Evolutionary conservation across 2,888 invertebrate genomes (phyloP).

Genomic region (Chrysotoxum bicinctum): DNA sequence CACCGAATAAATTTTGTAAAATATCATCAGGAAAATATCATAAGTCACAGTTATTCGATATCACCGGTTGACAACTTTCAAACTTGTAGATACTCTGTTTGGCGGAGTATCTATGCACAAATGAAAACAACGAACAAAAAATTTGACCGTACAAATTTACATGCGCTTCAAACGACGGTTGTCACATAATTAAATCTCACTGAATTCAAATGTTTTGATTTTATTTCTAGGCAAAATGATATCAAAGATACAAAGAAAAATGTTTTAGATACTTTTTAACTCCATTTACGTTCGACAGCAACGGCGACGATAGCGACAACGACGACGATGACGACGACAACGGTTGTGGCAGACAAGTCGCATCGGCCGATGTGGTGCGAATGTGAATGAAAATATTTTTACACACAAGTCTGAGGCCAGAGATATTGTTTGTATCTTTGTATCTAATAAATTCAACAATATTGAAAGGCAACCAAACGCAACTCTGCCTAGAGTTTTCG

Average conservation of each 20-base stretch:
- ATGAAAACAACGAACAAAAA: not conserved
- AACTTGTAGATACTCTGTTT: conserved; percentile 24
- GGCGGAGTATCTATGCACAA: not conserved
- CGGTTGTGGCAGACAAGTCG: conserved; percentile 18
- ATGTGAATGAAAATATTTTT: conserved; percentile 37
- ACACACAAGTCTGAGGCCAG: conserved; percentile 15
- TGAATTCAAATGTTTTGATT: conserved; percentile 63
- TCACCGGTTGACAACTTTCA: conserved; percentile 25
- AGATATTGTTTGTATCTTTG: conserved; percentile 6
- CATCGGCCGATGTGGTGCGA: conserved; percentile 30
- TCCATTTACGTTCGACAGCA: not conserved
- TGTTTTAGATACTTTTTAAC: conserved; percentile 14
- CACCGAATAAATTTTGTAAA: not conserved
- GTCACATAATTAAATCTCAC: conserved; percentile 72
- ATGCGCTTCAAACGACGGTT: conserved; percentile 64
- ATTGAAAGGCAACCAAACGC: conserved; percentile 9
- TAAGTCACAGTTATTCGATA: not conserved
- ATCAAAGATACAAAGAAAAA: not conserved
- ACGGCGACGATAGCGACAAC: not conserved
- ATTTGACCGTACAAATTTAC: conserved; percentile 33
- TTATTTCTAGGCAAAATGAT: conserved; percentile 49
- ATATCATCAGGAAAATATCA: conserved; percentile 8
- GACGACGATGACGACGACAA: not conserved
- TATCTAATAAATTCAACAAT: conserved; percentile 35
- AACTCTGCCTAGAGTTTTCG: not conserved